Evolutionary conservation across 2,888 invertebrate species (phyloP).

Genomic region (Augiades crinisus): DNA sequence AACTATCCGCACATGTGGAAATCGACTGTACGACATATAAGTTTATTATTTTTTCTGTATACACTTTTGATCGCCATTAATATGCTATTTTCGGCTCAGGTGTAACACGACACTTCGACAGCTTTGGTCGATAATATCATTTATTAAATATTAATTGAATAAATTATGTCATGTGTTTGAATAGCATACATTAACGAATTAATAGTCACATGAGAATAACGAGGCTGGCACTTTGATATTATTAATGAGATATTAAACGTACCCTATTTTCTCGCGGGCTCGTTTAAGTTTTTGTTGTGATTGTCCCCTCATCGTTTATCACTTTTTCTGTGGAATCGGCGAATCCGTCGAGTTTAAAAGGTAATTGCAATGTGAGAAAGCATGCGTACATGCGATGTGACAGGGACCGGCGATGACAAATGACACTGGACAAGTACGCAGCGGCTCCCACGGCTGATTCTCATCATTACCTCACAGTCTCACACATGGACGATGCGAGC

Average conservation of each 20-base stretch:
- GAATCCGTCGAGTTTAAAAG: conserved; percentile 62
- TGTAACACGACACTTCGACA: conserved; percentile 55
- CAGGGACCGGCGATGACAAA: conserved; percentile 74
- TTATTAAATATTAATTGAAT: conserved; percentile 37
- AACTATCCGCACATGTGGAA: conserved; percentile 70
- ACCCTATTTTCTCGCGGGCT: conserved; percentile 6
- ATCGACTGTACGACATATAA: conserved; percentile 54
- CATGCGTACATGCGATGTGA: conserved; percentile 61
- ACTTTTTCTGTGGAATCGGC: conserved; percentile 59
- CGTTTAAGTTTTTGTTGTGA: conserved; percentile 18
- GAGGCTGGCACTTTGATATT: conserved; percentile 14
- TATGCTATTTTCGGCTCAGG: conserved; percentile 51
- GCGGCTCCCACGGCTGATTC: conserved; percentile 60
- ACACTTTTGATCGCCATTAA: conserved; percentile 53
- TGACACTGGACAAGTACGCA: conserved; percentile 50
- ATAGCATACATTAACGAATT: conserved; percentile 34
- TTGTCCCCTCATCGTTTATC: conserved; percentile 44
- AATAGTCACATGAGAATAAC: conserved; percentile 28
- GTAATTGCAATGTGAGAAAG: conserved; percentile 73
- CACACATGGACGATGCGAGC: conserved; percentile 36
- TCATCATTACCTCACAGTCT: conserved; percentile 58
- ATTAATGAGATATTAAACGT: conserved; percentile 24
- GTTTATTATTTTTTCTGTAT: conserved; percentile 50
- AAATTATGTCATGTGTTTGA: conserved; percentile 36
- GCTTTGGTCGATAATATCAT: conserved; percentile 35